Evolutionary conservation across 2,888 invertebrate species (phyloP), one percentile per base, ranked within the genome.

Genomic region (Molanna angustata): DNA sequence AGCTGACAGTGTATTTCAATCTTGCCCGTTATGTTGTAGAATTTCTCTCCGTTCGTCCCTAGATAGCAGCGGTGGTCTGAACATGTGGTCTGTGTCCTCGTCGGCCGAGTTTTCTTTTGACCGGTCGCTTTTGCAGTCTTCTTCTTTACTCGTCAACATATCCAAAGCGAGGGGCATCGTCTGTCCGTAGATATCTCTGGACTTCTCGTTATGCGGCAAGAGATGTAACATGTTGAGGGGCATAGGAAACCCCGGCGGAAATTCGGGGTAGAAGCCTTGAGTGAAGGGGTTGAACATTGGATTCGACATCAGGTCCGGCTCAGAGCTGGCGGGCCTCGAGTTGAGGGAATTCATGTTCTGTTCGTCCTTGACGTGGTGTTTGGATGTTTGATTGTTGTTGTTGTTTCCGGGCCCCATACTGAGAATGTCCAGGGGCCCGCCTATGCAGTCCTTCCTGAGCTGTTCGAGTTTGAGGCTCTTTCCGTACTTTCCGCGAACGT

Each of bases 401-500:
- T 80, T 79, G 65, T 78, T 79, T 55, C 79, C 79, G 22, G 82
- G 76, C 61, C 81, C 82, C 65, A 84, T 75, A 61, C 80, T 80
- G 41, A 85, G 70, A 52, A 86, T 80, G 67, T 90, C 90, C 48
- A 84, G 78, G 6, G 88, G 88, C 1, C 88, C 88, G 50, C 88
- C 89, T 68, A 90, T 89, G 71, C 91, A 92, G 71, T 92, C 92
- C 73, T 90, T 92, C 64, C 92, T 79, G 56, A 93, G 77, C 69
- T 92, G 90, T 65, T 93, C 93, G 57, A 93, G 75, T 66, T 92
- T 93, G 54, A 93, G 76, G 66, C 91, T 91, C 71, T 93, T 93
- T n/a, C 93, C 93, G 69, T 93, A 93, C 69, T 93, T 93, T 47
- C 93, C 93, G 41, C 93, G 81, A 20, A 93, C 93, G 74, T 93